phyloP scores from a whole-genome alignment of 2,888 invertebrate species.

The Hipparchia semele region DNA sequence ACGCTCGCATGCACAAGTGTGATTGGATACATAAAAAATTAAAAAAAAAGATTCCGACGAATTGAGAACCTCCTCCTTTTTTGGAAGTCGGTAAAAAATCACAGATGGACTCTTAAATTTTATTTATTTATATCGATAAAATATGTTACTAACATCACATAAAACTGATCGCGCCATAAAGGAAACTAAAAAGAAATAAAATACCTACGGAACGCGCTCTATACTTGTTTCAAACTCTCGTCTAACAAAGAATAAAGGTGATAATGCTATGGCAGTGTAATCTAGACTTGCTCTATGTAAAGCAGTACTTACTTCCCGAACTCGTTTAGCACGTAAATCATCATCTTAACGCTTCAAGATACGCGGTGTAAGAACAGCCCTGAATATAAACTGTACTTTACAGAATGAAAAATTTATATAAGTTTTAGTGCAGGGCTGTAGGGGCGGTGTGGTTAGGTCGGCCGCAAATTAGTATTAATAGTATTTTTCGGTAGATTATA shows the following conservation, averaged over 20 bases:
- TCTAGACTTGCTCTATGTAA: constrained; percentile 3
- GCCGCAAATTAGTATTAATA: background rate
- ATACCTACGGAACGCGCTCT: background rate
- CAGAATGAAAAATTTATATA: constrained; percentile 56
- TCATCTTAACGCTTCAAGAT: constrained; percentile 25
- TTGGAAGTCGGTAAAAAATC: too few species aligned
- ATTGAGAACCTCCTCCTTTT: too few species aligned
- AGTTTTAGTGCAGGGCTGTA: constrained; percentile 39
- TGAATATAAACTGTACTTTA: constrained; percentile 27
- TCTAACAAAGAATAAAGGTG: background rate
- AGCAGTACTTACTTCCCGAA: constrained; percentile 16
- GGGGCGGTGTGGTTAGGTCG: background rate
- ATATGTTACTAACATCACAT: background rate
- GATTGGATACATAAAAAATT: too few species aligned
- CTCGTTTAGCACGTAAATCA: constrained; percentile 25
- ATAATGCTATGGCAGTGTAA: background rate
- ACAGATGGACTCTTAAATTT: too few species aligned
- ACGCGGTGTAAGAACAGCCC: background rate
- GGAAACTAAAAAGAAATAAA: constrained; percentile 14
- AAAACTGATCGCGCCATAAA: constrained; percentile 2
- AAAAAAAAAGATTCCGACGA: too few species aligned
- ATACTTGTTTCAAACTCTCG: background rate
- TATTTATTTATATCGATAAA: too few species aligned
- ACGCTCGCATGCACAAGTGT: too few species aligned
- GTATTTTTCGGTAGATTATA: too few species aligned